Evolutionary conservation across 2,797 vertebrate genomes (phyloP).

Genomic region (Acrossocheilus fasciatus): DNA sequence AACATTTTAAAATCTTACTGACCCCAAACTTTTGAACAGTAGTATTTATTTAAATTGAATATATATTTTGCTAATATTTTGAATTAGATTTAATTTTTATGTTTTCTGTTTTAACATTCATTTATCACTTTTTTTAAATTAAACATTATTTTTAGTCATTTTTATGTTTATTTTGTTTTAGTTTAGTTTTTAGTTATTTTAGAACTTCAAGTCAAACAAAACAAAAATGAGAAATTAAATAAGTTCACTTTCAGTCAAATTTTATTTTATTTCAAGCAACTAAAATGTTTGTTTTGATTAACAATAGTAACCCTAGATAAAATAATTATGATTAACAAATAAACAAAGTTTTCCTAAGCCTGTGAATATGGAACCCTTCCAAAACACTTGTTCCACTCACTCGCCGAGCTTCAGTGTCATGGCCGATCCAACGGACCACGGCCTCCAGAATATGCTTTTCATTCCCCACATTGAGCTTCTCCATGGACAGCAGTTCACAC

Average conservation of each 20-base stretch:
- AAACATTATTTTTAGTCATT: neutral
- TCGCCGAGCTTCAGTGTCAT: slow-evolving; percentile 90
- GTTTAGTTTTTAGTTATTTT: neutral
- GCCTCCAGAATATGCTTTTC: slow-evolving; percentile 95
- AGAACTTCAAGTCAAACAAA: neutral
- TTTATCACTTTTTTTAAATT: neutral
- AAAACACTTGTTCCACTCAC: slow-evolving; percentile 71
- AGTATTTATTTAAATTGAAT: neutral
- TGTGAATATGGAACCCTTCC: neutral
- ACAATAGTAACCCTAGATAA: neutral
- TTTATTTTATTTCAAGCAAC: neutral
- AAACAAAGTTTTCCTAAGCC: neutral
- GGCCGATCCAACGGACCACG: slow-evolving; percentile 91
- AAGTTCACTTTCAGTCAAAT: neutral
- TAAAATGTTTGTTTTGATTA: neutral
- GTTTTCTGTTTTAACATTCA: neutral
- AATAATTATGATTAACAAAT: neutral
- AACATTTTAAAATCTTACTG: neutral
- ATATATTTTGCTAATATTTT: neutral
- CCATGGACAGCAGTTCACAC: slow-evolving; percentile 91
- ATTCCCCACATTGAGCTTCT: slow-evolving; percentile 97
- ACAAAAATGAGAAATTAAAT: no score
- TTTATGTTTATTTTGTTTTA: neutral
- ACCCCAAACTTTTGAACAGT: neutral
- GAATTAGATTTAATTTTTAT: no score